Percentiles rank a stretch among this genome's conserved stretches.
Evolutionary conservation across 1,140 invertebrate genomes (phyloP).

Genomic region (Euwallacea fornicatus): DNA sequence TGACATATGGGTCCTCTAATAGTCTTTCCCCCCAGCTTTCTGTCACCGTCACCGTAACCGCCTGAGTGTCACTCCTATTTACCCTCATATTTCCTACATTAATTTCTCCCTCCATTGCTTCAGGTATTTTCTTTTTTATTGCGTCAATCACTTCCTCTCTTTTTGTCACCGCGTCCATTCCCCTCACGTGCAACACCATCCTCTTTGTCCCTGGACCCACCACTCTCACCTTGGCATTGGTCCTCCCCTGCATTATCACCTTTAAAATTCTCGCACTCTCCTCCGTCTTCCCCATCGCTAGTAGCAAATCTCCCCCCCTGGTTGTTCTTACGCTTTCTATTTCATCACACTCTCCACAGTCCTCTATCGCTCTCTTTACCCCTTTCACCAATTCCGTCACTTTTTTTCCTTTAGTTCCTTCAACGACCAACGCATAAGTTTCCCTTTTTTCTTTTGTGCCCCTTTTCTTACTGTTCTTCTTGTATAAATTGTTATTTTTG

Average conservation of each 20-base stretch:
- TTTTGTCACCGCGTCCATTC: slow-evolving; percentile 14
- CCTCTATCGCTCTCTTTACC: too few species aligned
- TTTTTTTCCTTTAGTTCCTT: too few species aligned
- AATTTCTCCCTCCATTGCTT: background rate
- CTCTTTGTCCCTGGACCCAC: background rate
- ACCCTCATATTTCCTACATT: background rate
- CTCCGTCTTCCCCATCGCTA: too few species aligned
- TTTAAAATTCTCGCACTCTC: too few species aligned
- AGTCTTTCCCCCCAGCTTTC: slow-evolving; percentile 11
- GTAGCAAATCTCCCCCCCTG: too few species aligned
- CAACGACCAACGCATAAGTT: background rate
- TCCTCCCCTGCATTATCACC: too few species aligned
- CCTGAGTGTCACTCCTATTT: background rate
- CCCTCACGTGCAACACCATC: slow-evolving; percentile 11
- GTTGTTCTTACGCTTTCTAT: too few species aligned
- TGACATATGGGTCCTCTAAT: background rate
- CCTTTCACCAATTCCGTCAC: too few species aligned
- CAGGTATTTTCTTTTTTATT: background rate
- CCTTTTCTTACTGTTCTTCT: background rate
- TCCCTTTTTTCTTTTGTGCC: background rate
- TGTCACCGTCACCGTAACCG: slow-evolving; percentile 4
- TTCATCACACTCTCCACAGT: too few species aligned
- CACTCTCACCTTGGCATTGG: background rate
- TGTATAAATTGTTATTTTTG: slow-evolving; percentile 8
- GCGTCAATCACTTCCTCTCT: slow-evolving; percentile 7